Percentiles rank a stretch among this genome's conserved stretches.
These are phyloP conservation scores for Heliconius ismenius DNA, from an alignment of 2,888 invertebrate species.

Conservation along the genomic window DNA sequence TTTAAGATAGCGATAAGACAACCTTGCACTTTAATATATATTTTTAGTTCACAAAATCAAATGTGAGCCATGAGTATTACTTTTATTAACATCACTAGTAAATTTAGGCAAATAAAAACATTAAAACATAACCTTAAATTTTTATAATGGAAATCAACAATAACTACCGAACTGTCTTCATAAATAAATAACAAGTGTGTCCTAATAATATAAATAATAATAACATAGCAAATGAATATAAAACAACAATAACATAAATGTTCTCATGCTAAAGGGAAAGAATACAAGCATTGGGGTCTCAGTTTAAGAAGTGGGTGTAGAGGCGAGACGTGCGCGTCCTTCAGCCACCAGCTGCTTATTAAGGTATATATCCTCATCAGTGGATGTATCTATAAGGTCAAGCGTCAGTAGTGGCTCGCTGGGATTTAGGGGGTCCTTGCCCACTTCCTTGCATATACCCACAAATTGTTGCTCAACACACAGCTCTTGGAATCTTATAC, in stretches of 20 bases:
- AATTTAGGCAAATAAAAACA: conserved; percentile 3
- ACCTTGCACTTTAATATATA: conserved; percentile 16
- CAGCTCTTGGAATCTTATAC: conserved; percentile 86
- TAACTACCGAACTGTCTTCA: conserved; percentile 19
- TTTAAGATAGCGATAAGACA: conserved; percentile 38
- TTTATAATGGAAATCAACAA: conserved; percentile 25
- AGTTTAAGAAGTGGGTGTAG: conserved; percentile 47
- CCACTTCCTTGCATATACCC: conserved; percentile 84
- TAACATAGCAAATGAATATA: conserved; percentile 13
- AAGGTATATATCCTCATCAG: conserved; percentile 85
- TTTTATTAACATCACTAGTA: not conserved
- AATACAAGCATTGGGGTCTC: not conserved
- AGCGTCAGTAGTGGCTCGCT: conserved; percentile 84
- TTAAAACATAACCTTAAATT: conserved; percentile 2
- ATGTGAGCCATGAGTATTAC: conserved; percentile 15
- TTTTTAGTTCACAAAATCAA: not conserved
- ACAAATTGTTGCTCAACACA: conserved; percentile 87
- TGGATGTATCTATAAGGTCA: conserved; percentile 87
- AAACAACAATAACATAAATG: conserved; percentile 13
- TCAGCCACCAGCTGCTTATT: conserved; percentile 84
- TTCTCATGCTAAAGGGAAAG: not conserved
- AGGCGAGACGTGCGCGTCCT: conserved; percentile 79
- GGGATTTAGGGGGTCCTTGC: conserved; percentile 83
- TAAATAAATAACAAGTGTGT: conserved; percentile 33
- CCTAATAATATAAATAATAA: conserved; percentile 20